Conservation (phyloP, 1,140 invertebrate genomes). For the Bombus terrestris region DNA sequence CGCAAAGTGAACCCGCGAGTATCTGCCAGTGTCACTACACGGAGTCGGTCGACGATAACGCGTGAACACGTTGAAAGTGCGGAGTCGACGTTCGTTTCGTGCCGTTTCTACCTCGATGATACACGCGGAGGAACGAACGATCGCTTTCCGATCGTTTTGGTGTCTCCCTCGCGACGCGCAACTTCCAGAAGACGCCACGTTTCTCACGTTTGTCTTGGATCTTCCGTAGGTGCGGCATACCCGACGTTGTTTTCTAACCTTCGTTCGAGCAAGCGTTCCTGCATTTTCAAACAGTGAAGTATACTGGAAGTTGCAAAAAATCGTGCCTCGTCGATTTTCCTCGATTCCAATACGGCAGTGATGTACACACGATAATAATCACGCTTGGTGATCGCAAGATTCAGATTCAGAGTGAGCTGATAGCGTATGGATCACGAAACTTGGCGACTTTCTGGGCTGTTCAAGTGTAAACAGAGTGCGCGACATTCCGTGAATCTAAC, state of each 20-base stretch:
- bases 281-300: slow-evolving; percentile 2
- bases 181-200: background rate
- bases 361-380: background rate
- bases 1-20: background rate
- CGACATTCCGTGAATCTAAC: background rate
- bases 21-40: background rate
- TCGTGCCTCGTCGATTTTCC: background rate
- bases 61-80: background rate
- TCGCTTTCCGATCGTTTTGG: background rate
- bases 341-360: background rate
- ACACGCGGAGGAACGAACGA: slow-evolving; percentile 23
- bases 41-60: background rate
- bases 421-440: background rate
- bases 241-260: background rate
- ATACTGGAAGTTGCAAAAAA: background rate
- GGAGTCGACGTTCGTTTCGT: background rate
- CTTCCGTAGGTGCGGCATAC: slow-evolving; percentile 39
- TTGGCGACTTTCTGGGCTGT: background rate
- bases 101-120: background rate
- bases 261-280: background rate
- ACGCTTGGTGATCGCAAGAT: background rate
- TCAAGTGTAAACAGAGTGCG: slow-evolving; percentile 38
- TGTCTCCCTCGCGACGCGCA: slow-evolving; percentile 35
- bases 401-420: background rate
- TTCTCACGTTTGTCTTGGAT: slow-evolving; percentile 15